Conservation (phyloP, 2,888 invertebrate species). For the Vanessa cardui region DNA sequence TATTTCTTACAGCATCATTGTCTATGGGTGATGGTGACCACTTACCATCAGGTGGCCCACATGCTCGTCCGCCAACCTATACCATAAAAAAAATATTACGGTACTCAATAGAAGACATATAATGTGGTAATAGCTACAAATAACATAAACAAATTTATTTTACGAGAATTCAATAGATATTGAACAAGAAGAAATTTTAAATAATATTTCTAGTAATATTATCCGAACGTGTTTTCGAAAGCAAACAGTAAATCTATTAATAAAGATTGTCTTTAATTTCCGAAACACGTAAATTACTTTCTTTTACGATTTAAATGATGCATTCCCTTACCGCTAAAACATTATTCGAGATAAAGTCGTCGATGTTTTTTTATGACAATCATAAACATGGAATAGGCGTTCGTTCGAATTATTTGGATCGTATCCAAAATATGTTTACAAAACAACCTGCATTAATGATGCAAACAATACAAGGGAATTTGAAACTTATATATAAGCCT, state of each 20-base stretch:
- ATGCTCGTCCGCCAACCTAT: no score
- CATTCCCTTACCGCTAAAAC: slow-evolving; percentile 27
- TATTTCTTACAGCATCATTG: no score
- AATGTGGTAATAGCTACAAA: no score
- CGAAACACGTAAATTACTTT: slow-evolving; percentile 20
- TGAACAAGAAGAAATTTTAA: no score
- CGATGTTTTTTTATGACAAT: slow-evolving; percentile 44
- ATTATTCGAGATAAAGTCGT: slow-evolving; percentile 37
- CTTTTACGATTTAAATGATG: slow-evolving; percentile 15
- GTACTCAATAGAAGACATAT: no score
- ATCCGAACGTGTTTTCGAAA: no score
- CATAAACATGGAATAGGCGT: slow-evolving; percentile 46
- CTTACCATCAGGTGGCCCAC: no score
- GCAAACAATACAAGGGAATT: slow-evolving; percentile 8
- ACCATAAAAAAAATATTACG: no score
- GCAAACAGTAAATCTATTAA: not conserved
- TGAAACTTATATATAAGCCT: not conserved
- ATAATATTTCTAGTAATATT: no score
- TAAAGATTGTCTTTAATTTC: slow-evolving; percentile 6
- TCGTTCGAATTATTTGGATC: slow-evolving; percentile 44
- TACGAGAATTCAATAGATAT: no score
- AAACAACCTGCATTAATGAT: slow-evolving; percentile 2
- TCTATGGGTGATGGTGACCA: no score
- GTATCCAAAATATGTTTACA: slow-evolving; percentile 41
- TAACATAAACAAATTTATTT: no score